Evolutionary conservation across 2,888 invertebrate genomes (phyloP).

Genomic region (Chirona hameri): DNA sequence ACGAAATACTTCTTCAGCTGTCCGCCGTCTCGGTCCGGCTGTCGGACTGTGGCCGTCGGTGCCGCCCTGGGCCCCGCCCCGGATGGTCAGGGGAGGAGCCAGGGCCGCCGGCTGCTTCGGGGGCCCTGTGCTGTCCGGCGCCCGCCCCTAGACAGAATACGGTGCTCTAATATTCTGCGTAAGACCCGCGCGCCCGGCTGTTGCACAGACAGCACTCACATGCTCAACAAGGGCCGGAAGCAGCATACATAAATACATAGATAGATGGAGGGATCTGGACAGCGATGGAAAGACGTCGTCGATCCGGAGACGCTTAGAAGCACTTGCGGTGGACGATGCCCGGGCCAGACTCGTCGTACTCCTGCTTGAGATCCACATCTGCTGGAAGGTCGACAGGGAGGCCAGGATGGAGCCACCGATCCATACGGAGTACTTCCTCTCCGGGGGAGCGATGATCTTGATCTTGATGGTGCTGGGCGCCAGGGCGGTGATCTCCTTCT

Average conservation of each 20-base stretch:
- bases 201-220: not conserved
- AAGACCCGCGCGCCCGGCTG: not conserved
- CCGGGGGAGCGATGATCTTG: constrained; percentile 89
- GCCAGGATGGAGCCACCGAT: constrained; percentile 86
- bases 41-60: not conserved
- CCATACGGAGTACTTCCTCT: constrained; percentile 88
- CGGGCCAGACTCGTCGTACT: constrained; percentile 79
- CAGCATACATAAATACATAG: constrained; percentile 3
- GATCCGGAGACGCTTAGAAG: constrained; percentile 45
- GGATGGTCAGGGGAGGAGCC: not conserved
- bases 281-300: not conserved
- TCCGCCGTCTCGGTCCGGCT: no score
- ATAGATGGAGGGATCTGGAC: not conserved
- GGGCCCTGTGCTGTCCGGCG: constrained; percentile 22
- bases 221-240: constrained; percentile 22
- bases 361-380: constrained; percentile 90
- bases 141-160: constrained; percentile 6
- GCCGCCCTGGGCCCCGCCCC: not conserved
- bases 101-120: not conserved
- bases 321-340: constrained; percentile 54
- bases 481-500: constrained; percentile 83
- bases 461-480: constrained; percentile 71
- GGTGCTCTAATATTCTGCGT: constrained; percentile 25
- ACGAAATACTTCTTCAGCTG: no score
- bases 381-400: constrained; percentile 83